Evolutionary conservation across 2,113 vertebrate genomes (phyloP).

Genomic region (Tragelaphus imberbis): DNA sequence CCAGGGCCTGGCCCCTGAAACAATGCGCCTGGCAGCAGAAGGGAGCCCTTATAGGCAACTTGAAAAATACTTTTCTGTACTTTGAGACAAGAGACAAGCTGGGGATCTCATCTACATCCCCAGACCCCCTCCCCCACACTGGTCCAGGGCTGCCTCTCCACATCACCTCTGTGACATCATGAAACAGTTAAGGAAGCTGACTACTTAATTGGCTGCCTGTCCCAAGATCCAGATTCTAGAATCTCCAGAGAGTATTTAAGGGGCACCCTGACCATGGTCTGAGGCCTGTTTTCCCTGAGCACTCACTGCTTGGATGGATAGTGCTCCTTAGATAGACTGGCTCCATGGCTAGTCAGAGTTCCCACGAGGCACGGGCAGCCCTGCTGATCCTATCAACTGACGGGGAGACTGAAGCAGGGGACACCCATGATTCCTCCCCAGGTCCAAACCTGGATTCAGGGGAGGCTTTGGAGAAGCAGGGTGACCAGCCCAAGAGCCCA

Average conservation of each 20-base stretch:
- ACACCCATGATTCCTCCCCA: rapidly evolving
- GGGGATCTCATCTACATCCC: not conserved
- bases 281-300: not conserved
- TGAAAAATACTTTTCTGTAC: not conserved
- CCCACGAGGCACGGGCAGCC: not conserved
- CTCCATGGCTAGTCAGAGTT: not conserved
- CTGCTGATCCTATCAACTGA: not conserved
- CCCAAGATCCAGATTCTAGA: not conserved
- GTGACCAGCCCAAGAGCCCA: not conserved
- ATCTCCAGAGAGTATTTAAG: not conserved
- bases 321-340: not conserved
- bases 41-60: not conserved
- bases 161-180: not conserved
- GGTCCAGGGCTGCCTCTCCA: not conserved
- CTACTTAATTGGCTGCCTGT: not conserved
- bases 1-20: not conserved
- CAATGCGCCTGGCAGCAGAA: not conserved
- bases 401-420: rapidly evolving
- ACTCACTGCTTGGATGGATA: not conserved
- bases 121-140: too few species aligned
- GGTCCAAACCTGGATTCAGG: rapidly evolving
- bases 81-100: not conserved
- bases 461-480: not conserved
- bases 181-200: not conserved
- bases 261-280: not conserved